Evolutionary conservation across 30 jellyfish, hydroid and myxozoan species (phyloP), one percentile per base, ranked within the genome.

Genomic region (Pelagia noctiluca): DNA sequence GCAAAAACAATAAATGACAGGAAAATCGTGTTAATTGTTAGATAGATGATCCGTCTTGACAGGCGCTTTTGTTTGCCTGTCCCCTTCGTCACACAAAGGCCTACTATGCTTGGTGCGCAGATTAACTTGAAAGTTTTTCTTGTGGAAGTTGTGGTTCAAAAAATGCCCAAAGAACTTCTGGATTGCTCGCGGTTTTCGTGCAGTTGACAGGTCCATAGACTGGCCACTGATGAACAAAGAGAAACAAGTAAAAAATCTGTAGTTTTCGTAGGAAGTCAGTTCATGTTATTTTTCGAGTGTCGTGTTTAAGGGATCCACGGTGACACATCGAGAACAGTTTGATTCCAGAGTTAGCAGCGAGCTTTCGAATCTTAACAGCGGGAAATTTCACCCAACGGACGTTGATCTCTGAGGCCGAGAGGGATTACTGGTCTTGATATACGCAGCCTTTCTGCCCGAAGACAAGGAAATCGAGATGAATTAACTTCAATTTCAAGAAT

Each of bases 371-470:
- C 67, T 49, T 80, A 80, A 80, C 91, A 80, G 91, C 91, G 91
- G 91, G 91, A 80, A 80, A 80, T 80, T 80, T 80, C 91, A 80
- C 91, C 83, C 50, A 24, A 64, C 50, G 89, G 91, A 80, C 91
- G 91, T 80, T 80, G 91, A 80, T 80, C 91, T 80, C 67, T 80
- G 91, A 80, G 91, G 91, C 76, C 49, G n/a, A 65, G 67, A 48
- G 35, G 84, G 91, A 80, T 80, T 80, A 80, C 91, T 62, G 91
- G 91, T 80, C 91, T 69, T 38, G 68, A 64, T 80, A 64, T 81
- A 80, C 91, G 67, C 67, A 84, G 35, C 68, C 91, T 66, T 53
- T 64, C 33, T 4, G 33, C 33, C 89, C 62, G 38, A n/a, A 29
- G 23, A 35, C 84, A 64, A 38, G 37, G 57, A 37, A 42, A 21